A percentile compares a stretch with the other conserved stretches of the same genome.
These are phyloP conservation scores for Mastomys natalensis DNA, from an alignment of 2,113 vertebrate species.

Conservation along the genomic window DNA sequence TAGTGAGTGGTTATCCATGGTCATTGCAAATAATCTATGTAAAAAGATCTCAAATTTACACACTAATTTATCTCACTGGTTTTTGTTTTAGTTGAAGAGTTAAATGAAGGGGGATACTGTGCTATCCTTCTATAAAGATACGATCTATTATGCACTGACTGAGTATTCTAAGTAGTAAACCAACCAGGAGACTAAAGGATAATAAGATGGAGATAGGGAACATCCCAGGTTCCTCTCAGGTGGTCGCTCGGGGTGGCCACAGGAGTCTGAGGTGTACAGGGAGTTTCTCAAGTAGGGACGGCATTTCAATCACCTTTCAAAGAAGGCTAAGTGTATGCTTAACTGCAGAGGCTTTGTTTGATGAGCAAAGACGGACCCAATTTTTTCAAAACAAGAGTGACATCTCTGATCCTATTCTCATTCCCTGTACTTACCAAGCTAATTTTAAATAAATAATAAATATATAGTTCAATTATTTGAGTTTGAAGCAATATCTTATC, in stretches of 20 bases:
- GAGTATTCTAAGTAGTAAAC: background rate
- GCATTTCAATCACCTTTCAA: background rate
- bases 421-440: background rate
- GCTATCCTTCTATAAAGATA: constrained; percentile 27
- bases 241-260: background rate
- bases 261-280: background rate
- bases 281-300: background rate
- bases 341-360: background rate
- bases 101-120: constrained; percentile 4
- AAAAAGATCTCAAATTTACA: constrained; percentile 16
- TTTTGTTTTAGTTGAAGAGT: constrained; percentile 48
- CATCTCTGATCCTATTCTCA: background rate
- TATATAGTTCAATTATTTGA: constrained; percentile 24
- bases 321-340: background rate
- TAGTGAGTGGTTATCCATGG: background rate
- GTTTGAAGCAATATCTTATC: constrained; percentile 40
- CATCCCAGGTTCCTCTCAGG: background rate
- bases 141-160: background rate
- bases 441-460: constrained; percentile 54
- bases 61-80: constrained; percentile 25
- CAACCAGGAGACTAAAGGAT: background rate
- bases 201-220: background rate
- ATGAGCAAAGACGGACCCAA: background rate
- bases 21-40: background rate
- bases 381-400: constrained; percentile 40